Percentiles rank a stretch among this genome's conserved stretches.
Conservation (phyloP, 2,888 invertebrate species). For the Brachylomia viminalis region DNA sequence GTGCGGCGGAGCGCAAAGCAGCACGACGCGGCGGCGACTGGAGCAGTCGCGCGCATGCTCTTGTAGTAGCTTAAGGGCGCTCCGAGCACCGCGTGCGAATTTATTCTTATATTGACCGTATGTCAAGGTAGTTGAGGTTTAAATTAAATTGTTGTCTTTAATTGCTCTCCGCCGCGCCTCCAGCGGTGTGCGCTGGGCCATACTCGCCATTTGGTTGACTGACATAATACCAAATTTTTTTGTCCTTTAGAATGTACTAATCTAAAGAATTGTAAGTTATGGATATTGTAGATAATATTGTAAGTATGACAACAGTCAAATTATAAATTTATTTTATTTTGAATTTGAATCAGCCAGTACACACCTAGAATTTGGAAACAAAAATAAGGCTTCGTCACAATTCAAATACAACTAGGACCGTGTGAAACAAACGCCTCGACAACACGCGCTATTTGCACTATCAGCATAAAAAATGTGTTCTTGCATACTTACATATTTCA, state of each 20-base stretch:
- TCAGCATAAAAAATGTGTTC: not conserved
- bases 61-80: too few relatives aligned
- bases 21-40: too few relatives aligned
- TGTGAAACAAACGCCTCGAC: not conserved
- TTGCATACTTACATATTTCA: not conserved
- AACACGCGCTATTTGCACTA: not conserved
- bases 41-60: too few relatives aligned
- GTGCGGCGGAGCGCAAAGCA: too few relatives aligned
- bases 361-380: too few relatives aligned
- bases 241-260: slow-evolving; percentile 40
- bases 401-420: not conserved
- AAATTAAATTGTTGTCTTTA: too few relatives aligned
- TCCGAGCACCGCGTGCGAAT: too few relatives aligned
- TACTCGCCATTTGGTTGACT: slow-evolving; percentile 61
- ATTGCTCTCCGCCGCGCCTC: too few relatives aligned
- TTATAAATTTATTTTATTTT: not conserved
- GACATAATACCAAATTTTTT: slow-evolving; percentile 56
- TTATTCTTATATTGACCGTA: too few relatives aligned
- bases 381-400: not conserved
- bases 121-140: too few relatives aligned
- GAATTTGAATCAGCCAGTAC: not conserved
- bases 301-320: slow-evolving; percentile 16
- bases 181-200: too few relatives aligned
- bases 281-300: slow-evolving; percentile 13
- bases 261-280: slow-evolving; percentile 27